A percentile compares a stretch with the other conserved stretches of the same genome.
Conservation (phyloP, 2,797 vertebrate genomes). For the Poecile montanus region DNA sequence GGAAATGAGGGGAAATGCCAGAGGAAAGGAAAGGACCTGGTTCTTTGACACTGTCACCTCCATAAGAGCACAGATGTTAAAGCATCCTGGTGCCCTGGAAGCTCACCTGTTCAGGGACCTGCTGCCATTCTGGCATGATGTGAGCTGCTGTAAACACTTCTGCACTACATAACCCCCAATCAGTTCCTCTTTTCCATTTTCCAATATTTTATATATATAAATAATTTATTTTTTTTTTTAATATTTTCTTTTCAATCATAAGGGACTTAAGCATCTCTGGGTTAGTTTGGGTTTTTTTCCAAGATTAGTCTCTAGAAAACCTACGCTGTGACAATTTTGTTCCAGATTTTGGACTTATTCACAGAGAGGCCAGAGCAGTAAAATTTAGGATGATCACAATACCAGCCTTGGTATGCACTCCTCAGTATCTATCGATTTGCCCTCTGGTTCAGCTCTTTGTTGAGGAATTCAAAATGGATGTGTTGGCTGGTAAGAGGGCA, state of each 20-base stretch:
- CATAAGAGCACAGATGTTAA: rapidly evolving
- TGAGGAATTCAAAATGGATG: not conserved
- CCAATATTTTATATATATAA: not conserved
- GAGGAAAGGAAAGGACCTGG: not conserved
- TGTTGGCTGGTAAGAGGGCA: not conserved
- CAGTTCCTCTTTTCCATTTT: not conserved
- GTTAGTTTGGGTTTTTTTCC: not conserved
- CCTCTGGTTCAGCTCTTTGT: not conserved
- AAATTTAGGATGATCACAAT: not conserved
- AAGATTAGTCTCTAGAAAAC: not conserved
- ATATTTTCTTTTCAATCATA: not conserved
- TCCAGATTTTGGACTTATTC: not conserved
- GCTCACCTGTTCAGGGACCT: not conserved
- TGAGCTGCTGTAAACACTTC: not conserved
- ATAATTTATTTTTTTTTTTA: not conserved
- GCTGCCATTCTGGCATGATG: rapidly evolving
- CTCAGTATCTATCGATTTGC: not conserved
- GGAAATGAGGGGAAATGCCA: not conserved
- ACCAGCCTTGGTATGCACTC: not conserved
- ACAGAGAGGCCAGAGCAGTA: not conserved
- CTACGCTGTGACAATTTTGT: not conserved
- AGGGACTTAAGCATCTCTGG: not conserved
- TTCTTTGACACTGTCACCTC: not conserved
- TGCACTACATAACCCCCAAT: not conserved
- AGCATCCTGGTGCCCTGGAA: not conserved